Evolutionary conservation across 2,113 vertebrate genomes (phyloP), one percentile per base, ranked within the genome.

Genomic region (Choloepus hoffmanni): DNA sequence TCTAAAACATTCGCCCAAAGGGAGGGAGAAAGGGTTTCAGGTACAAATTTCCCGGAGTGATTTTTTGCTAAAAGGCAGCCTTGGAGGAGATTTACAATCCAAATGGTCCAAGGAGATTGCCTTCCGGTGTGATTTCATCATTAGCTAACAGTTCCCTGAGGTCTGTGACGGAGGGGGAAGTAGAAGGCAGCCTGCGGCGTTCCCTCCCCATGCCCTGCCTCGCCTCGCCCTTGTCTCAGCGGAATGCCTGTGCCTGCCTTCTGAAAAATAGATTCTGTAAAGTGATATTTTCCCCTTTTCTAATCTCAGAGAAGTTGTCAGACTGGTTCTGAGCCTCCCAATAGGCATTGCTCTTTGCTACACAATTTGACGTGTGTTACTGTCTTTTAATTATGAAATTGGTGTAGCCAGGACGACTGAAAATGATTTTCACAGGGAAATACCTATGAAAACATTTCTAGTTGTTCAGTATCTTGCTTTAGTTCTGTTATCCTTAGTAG

Each of bases 301-400:
- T 96, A 86, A 77, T 72, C 94, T 95, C 87, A 90, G 96, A 97
- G 92, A 98, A 96, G 48, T 86, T 85, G 98, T 95, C 95, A 96
- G 67, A 87, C 94, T 73, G 72, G 91, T 95, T 93, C 95, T 96
- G 94, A 97, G 93, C 58, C 94, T 90, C 68, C 23, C 24, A 40
- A 5, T 3, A 33, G 40, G 78, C 68, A 93, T 68, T 90, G 89
- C 68, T 93, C 89, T 94, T 60, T 43, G 85, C 45, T 74, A 1
- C 3, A 48, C 58, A 50, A 82, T 58, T 43, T 36, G 55, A 43
- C n/a, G 43, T n/a, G 72, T 15, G 50, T 26, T 43, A 11, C 40
- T 97, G 88, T 68, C 96, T 92, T 98, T 97, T 84, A 67, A 90
- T 96, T 62, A 76, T 77, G 77, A 85, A 95, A 85, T n/a, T 60